These are phyloP conservation scores for Neoascia interrupta DNA, from an alignment of 2,888 invertebrate genomes.

Conservation along the genomic window DNA sequence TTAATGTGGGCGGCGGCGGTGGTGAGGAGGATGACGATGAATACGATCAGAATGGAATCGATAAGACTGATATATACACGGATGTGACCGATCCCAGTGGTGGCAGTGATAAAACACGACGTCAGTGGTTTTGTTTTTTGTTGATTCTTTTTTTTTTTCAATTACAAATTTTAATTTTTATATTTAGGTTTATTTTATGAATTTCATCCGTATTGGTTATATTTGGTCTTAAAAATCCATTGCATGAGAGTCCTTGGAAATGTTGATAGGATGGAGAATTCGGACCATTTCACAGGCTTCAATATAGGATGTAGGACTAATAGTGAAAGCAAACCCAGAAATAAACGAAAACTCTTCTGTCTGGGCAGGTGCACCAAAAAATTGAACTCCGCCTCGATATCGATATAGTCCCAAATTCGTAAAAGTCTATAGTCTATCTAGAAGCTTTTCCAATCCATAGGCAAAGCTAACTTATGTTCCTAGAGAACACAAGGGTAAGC, in stretches of 20 bases:
- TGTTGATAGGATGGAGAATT: constrained; percentile 21
- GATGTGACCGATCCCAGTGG: constrained; percentile 72
- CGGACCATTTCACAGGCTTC: no score
- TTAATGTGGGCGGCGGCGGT: constrained; percentile 51
- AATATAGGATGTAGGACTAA: no score
- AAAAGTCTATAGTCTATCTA: no score
- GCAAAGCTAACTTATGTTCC: background rate
- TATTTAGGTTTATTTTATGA: constrained; percentile 28
- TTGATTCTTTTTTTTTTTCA: constrained; percentile 3
- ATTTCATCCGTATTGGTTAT: constrained; percentile 48
- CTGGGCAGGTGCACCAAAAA: background rate
- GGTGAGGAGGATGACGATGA: constrained; percentile 60
- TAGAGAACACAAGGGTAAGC: no score
- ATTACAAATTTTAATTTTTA: background rate
- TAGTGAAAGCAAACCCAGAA: no score
- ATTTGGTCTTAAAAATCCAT: constrained; percentile 24
- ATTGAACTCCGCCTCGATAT: background rate
- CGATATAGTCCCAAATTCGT: no score
- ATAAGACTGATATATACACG: constrained; percentile 73
- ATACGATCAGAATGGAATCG: constrained; percentile 68
- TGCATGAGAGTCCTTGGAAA: constrained; percentile 26
- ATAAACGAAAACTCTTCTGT: background rate
- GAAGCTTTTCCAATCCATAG: background rate
- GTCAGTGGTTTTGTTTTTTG: constrained; percentile 77
- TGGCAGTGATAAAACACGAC: constrained; percentile 72